These are phyloP conservation scores for Mythimna loreyi DNA, from an alignment of 2,888 invertebrate genomes.

Conservation along the genomic window DNA sequence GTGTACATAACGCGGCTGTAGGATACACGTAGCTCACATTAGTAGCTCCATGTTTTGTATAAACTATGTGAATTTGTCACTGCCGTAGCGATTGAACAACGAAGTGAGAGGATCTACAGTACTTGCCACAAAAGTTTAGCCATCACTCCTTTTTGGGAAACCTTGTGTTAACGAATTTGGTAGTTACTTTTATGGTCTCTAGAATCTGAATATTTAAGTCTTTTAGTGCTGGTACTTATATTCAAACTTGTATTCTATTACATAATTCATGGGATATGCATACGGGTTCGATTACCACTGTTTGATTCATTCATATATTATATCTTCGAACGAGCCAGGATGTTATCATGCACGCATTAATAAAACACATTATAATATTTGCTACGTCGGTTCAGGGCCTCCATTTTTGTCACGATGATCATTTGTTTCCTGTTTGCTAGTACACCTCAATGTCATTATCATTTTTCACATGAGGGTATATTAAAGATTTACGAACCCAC, in stretches of 20 bases:
- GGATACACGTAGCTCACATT: slow-evolving; percentile 65
- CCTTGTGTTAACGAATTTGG: slow-evolving; percentile 49
- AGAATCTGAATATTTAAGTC: slow-evolving; percentile 21
- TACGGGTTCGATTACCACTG: slow-evolving; percentile 30
- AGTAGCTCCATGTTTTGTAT: slow-evolving; percentile 47
- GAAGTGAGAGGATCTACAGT: slow-evolving; percentile 78
- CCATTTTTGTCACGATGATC: slow-evolving; percentile 40
- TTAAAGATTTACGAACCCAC: slow-evolving; percentile 18
- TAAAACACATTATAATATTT: slow-evolving; percentile 41
- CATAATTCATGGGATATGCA: slow-evolving; percentile 20
- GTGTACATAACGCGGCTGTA: slow-evolving; percentile 68
- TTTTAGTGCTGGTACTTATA: slow-evolving; percentile 20
- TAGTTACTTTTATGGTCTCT: slow-evolving; percentile 30
- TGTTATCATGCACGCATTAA: slow-evolving; percentile 43
- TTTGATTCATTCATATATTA: slow-evolving; percentile 34
- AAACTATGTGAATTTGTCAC: slow-evolving; percentile 28
- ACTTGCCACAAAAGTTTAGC: slow-evolving; percentile 38
- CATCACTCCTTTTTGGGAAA: slow-evolving; percentile 33
- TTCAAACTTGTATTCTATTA: slow-evolving; percentile 23
- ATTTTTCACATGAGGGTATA: slow-evolving; percentile 36
- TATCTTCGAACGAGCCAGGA: slow-evolving; percentile 32
- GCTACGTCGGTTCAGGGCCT: slow-evolving; percentile 35
- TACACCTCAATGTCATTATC: slow-evolving; percentile 40
- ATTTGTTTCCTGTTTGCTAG: slow-evolving; percentile 45
- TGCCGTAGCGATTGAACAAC: slow-evolving; percentile 37